Evolutionary conservation across 2,888 invertebrate species (phyloP), one percentile per base, ranked within the genome.

Genomic region (Ophioninae sp.): DNA sequence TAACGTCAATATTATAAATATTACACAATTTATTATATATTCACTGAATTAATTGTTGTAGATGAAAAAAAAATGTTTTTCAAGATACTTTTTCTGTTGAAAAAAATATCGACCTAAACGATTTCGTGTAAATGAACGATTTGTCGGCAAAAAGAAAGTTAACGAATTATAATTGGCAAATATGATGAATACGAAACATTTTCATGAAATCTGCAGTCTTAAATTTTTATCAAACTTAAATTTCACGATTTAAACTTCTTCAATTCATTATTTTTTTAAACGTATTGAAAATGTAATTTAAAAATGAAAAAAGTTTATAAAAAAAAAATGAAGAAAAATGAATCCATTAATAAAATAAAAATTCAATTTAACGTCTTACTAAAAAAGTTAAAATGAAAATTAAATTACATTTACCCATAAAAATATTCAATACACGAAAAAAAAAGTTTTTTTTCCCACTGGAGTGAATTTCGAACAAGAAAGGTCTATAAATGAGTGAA

Each of bases 401-500:
- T 30, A 30, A 0, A 51, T 17, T 13, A 51, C 17, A 51, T 0
- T 6, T 17, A 6, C 5, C 3, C 13, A 51, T 6, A 10, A 3
- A 51, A 6, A 51, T 51, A 51, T 51, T 10, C 13, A 51, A 51
- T 51, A 51, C 17, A 13, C 51, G 51, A 51, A 51, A 51, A 6
- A 51, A 51, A 51, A 6, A 3, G 13, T 3, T 6, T 30, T 30
- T 6, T 51, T 17, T 51, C 17, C 51, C 51, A 51, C 51, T 51
- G 51, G 51, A 8, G 13, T 23, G 63, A 63, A 22, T 58, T 41
- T 20, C n/a, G 17, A 68, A 17, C 30, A 61, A 71, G 51, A 61
- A 68, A 30, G 30, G 30, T 30, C n/a, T 64, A 37, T 64, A n/a
- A 82, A 75, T 61, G 61, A 68, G 68, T 30, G 69, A 75, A 75